phyloP scores from a whole-genome alignment of 2,888 invertebrate genomes.

The Microplitis manilae region DNA sequence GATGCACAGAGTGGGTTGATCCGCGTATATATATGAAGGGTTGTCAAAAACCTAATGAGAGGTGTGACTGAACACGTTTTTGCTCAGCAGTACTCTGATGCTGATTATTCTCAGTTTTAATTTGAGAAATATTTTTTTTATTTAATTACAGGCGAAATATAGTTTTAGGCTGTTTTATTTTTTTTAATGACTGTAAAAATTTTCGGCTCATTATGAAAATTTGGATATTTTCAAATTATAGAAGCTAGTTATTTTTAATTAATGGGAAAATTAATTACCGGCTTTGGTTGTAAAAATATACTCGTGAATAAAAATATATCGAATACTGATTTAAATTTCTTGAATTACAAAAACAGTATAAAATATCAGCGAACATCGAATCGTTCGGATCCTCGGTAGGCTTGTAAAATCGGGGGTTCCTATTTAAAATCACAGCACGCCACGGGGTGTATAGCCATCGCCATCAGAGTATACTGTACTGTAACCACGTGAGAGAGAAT shows the following conservation, averaged over 20 bases:
- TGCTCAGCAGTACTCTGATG: slow-evolving; percentile 61
- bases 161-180: neutral
- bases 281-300: neutral
- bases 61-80: slow-evolving; percentile 71
- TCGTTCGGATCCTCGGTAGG: slow-evolving; percentile 58
- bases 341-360: neutral
- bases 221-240: too few species aligned
- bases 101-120: slow-evolving; percentile 33
- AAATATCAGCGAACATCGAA: slow-evolving; percentile 46
- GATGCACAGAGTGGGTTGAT: slow-evolving; percentile 67
- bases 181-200: too few species aligned
- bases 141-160: neutral
- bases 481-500: slow-evolving; percentile 54
- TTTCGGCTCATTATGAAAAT: too few species aligned
- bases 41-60: slow-evolving; percentile 72
- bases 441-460: slow-evolving; percentile 60
- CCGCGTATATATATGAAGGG: slow-evolving; percentile 66
- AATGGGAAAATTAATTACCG: too few species aligned
- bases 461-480: slow-evolving; percentile 33
- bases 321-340: slow-evolving; percentile 26
- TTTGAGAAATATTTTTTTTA: slow-evolving; percentile 45
- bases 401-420: slow-evolving; percentile 64
- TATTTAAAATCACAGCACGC: slow-evolving; percentile 70
- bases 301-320: slow-evolving; percentile 22
- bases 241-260: too few species aligned